Percentiles rank a stretch among this genome's conserved stretches.
Conservation (phyloP, 2,113 vertebrate species). For the Scytalopus superciliaris region DNA sequence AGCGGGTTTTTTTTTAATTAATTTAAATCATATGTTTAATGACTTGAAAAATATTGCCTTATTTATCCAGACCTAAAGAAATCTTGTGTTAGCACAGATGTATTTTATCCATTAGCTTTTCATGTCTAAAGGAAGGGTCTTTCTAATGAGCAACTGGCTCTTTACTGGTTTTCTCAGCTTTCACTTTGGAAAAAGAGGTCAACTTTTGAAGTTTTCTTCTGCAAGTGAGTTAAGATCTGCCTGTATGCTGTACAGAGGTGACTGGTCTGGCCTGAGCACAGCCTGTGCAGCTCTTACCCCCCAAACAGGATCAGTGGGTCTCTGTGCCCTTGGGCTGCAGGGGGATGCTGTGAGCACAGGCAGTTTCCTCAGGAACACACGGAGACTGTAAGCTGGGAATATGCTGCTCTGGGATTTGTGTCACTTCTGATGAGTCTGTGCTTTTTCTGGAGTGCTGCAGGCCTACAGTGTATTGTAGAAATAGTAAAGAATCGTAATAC, state of each 20-base stretch:
- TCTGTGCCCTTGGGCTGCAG: accelerated
- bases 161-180: neutral
- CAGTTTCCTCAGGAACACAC: neutral
- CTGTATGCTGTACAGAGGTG: accelerated
- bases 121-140: neutral
- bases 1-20: neutral
- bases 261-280: neutral
- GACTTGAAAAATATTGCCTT: neutral
- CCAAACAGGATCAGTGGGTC: accelerated
- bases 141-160: neutral
- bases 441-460: neutral
- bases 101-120: neutral
- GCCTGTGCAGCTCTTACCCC: accelerated
- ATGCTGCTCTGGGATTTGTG: neutral
- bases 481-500: neutral
- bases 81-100: neutral
- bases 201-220: neutral
- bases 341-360: accelerated
- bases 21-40: neutral
- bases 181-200: neutral
- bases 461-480: neutral
- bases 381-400: neutral
- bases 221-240: neutral
- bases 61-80: neutral
- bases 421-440: neutral